phyloP scores from a whole-genome alignment of 2,113 vertebrate genomes.

The Toxotes chatareus region DNA sequence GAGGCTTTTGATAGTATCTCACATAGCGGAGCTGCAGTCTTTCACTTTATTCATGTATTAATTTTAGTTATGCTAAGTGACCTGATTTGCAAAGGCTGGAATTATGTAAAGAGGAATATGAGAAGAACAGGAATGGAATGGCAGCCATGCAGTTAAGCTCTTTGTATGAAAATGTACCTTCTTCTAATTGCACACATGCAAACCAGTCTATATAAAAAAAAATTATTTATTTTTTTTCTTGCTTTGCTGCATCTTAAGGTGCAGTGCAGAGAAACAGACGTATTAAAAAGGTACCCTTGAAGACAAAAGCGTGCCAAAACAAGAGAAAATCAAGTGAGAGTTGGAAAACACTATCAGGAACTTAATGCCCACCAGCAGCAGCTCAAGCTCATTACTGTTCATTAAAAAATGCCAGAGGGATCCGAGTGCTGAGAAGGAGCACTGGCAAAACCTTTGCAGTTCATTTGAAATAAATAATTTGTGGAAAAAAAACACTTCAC shows the following conservation, averaged over 20 bases:
- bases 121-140: not conserved
- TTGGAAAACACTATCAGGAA: slow-evolving; percentile 20
- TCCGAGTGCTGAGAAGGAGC: not conserved
- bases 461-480: slow-evolving; percentile 48
- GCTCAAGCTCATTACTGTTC: slow-evolving; percentile 49
- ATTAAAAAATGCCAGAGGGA: slow-evolving; percentile 48
- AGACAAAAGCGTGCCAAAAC: slow-evolving; percentile 5
- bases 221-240: slow-evolving; percentile 47
- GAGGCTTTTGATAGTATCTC: slow-evolving; percentile 25
- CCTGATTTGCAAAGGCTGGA: not conserved
- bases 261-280: not conserved
- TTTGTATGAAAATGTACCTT: not conserved
- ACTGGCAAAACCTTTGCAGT: not conserved
- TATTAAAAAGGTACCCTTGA: slow-evolving; percentile 6
- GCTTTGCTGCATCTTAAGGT: slow-evolving; percentile 28
- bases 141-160: not conserved
- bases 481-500: slow-evolving; percentile 37
- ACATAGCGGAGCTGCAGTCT: slow-evolving; percentile 3
- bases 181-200: not conserved
- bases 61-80: not conserved
- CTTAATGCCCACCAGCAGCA: slow-evolving; percentile 24
- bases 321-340: slow-evolving; percentile 13
- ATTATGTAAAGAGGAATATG: not conserved
- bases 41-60: slow-evolving; percentile 6
- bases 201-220: slow-evolving; percentile 22